Base-by-base conservation (phyloP, 2,888 invertebrate species). In the Tubiluchus corallicola region DNA sequence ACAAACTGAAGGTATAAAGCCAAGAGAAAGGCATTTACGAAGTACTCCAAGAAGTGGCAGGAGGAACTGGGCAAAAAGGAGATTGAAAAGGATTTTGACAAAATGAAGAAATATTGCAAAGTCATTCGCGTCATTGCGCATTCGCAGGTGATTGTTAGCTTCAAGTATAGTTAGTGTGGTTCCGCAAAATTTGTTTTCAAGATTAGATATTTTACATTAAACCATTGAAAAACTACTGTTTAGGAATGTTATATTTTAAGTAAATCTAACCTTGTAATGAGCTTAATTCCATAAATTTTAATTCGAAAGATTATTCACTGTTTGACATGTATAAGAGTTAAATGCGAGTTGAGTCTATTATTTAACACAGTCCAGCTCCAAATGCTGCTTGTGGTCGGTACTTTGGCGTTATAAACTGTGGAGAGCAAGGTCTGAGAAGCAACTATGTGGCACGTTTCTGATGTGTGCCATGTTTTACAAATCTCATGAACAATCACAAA, bases 21-120 rank as follows among this genome's bases (percentile, higher is more conserved):
- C 69, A 92, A 98, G 79, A 98, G 94, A 85, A 96, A 94, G 87
- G 98, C 98, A 52, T 98, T 96, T 71, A 84, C 88, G 54, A 96
- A 96, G 71, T 77, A 87, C 50, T 81, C 85, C 64, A 94, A 94
- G 73, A 98, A 96, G 68, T 99, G 98, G 96, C 81, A 83, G 58
- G 96, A 96, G 72, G 84, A 87, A 58, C 75, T 83, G 55, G 98
- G 98, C 47, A 83, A 84, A 66, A 87, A 90, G 69, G 83, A 87
- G 52, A 94, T 99, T 66, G 92, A 94, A 58, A 80, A 82, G 55
- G 92, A 98, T 63, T 81, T 99, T 64, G 81, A 79, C 69, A 94
- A 92, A 68, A 92, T 99, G 74, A 76, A 88, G 66, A 90, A 92
- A 58, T 98, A 98, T 74, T 99, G 98, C 74, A 84, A 81, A 61